phyloP scores from a whole-genome alignment of 2,888 invertebrate species.

The Bombylius major region DNA sequence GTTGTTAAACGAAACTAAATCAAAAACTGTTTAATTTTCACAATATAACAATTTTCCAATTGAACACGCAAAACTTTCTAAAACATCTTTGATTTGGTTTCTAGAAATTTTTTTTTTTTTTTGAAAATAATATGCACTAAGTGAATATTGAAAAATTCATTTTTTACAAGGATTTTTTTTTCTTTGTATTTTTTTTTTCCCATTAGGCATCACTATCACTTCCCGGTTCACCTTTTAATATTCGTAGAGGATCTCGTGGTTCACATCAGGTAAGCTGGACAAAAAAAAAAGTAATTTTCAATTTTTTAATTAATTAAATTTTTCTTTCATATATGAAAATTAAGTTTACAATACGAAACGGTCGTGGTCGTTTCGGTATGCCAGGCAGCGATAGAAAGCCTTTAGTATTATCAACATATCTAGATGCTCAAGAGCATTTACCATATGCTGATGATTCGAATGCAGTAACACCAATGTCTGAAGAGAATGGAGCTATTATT shows the following conservation, averaged over 20 bases:
- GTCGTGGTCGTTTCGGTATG: constrained; percentile 60
- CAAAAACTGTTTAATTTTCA: too few relatives aligned
- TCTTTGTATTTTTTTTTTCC: constrained; percentile 7
- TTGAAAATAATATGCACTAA: too few relatives aligned
- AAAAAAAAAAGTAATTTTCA: too few relatives aligned
- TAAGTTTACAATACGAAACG: constrained; percentile 75
- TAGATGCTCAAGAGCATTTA: constrained; percentile 88
- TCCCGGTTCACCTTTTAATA: constrained; percentile 92
- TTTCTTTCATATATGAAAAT: background rate
- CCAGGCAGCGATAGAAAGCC: constrained; percentile 85
- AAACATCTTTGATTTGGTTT: too few relatives aligned
- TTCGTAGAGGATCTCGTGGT: constrained; percentile 77
- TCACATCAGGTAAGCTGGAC: constrained; percentile 53
- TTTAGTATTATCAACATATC: constrained; percentile 83
- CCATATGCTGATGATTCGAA: constrained; percentile 96
- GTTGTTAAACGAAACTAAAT: too few relatives aligned
- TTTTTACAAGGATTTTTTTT: too few relatives aligned
- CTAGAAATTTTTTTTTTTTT: too few relatives aligned
- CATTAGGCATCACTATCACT: constrained; percentile 86
- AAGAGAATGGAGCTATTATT: constrained; percentile 91
- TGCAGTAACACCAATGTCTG: constrained; percentile 95
- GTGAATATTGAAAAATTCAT: too few relatives aligned
- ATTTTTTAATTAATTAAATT: too few relatives aligned
- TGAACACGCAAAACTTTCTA: too few relatives aligned
- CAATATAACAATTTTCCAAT: too few relatives aligned